Evolutionary conservation across 2,797 vertebrate species (phyloP), one percentile per base, ranked within the genome.

Genomic region (Chromobotia macracanthus): DNA sequence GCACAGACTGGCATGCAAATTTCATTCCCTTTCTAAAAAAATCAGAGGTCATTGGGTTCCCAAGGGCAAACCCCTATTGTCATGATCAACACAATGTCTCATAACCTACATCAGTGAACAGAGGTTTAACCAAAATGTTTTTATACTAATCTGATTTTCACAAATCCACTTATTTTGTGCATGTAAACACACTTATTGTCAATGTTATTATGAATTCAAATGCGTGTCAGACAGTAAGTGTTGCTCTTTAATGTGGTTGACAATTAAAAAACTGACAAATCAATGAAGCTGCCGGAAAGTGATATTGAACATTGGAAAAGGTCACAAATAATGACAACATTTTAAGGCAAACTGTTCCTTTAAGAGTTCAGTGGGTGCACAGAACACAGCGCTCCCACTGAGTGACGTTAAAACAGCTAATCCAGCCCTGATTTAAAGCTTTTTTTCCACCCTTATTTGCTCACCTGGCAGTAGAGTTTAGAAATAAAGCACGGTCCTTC

Each of bases 401-500:
- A 56, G 13, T 67, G 51, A 15, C 53, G 16, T 23, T 35, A 21
- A 66, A 61, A 38, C 28, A 50, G 53, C 12, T 25, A 46, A 55
- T 77, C 46, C 46, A 58, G 31, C 55, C 38, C 51, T 35, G 7
- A 56, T 55, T 35, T 25, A 72, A 35, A 77, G 35, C 31, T 61
- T 65, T 35, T 15, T 69, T 31, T 28, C 67, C 61, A 41, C 38
- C 38, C 56, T 70, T 31, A 69, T 69, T 64, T 67, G 23, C 35
- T 74, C 55, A 38, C 11, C 48, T 38, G 8, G 35, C 60, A 38
- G 11, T 77, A n/a, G 35, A 58, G 64, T 58, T 68, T 73, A 10
- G n/a, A 68, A 73, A 77, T 46, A 46, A 68, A 53, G 69, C 25
- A 48, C 21, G 7, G 21, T 31, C 9, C 70, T 82, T 72, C 75